phyloP scores from a whole-genome alignment of 2,888 invertebrate genomes.

The Leptura quadrifasciata region DNA sequence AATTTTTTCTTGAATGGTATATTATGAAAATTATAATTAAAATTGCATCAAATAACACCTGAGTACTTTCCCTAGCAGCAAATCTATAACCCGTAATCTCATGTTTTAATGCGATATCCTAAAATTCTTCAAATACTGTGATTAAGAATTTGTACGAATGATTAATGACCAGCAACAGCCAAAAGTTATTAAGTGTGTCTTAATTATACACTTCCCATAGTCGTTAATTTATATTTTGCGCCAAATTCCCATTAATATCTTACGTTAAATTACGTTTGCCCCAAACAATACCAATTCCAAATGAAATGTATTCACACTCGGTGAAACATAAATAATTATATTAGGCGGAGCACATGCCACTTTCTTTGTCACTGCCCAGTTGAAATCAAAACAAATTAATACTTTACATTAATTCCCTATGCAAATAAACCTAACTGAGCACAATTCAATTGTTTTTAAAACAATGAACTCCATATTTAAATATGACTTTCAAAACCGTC shows the following conservation, averaged over 20 bases:
- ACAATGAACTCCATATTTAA: conserved; percentile 41
- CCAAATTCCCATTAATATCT: not conserved
- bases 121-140: not conserved
- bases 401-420: conserved; percentile 22
- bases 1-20: too few species aligned
- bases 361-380: conserved; percentile 53
- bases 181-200: not conserved
- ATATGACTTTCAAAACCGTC: conserved; percentile 15
- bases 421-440: conserved; percentile 32
- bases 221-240: not conserved
- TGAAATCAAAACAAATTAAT: conserved; percentile 60
- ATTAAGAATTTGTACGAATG: not conserved
- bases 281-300: conserved; percentile 10
- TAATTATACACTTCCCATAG: not conserved
- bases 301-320: conserved; percentile 48
- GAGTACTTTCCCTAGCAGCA: not conserved
- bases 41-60: not conserved
- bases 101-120: not conserved
- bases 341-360: conserved; percentile 61
- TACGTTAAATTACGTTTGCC: not conserved
- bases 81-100: not conserved
- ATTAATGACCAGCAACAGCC: not conserved
- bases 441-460: conserved; percentile 43
- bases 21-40: not conserved
- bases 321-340: conserved; percentile 57